phyloP scores from a whole-genome alignment of 2,888 invertebrate genomes.

The Trisateles emortualis region DNA sequence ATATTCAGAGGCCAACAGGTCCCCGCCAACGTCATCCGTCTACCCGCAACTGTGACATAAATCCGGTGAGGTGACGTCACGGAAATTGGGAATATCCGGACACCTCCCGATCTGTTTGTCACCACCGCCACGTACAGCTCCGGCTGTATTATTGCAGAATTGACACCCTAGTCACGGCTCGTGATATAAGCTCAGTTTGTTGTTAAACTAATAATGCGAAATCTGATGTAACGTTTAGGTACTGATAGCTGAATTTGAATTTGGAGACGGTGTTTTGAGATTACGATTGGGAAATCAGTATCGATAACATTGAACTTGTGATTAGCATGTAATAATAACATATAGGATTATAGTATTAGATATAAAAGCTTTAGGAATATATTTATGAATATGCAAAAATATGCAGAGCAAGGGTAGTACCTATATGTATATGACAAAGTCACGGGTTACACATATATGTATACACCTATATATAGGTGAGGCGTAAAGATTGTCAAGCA shows the following conservation, averaged over 20 bases:
- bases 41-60: constrained; percentile 57
- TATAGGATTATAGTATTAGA: neutral
- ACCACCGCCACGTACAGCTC: constrained; percentile 56
- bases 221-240: constrained; percentile 15
- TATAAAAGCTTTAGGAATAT: neutral
- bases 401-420: too few relatives aligned
- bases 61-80: constrained; percentile 57
- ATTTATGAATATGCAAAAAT: too few relatives aligned
- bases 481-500: too few relatives aligned
- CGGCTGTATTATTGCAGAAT: constrained; percentile 53
- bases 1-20: constrained; percentile 54
- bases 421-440: too few relatives aligned
- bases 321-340: neutral
- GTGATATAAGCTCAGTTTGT: constrained; percentile 53
- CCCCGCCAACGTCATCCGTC: constrained; percentile 43
- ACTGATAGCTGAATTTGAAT: constrained; percentile 6
- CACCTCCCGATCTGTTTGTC: constrained; percentile 63
- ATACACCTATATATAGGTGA: too few relatives aligned
- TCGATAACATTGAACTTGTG: neutral
- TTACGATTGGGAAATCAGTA: neutral
- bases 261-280: constrained; percentile 4
- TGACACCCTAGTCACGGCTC: constrained; percentile 56
- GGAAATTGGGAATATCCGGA: constrained; percentile 78
- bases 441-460: too few relatives aligned
- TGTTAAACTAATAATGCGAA: constrained; percentile 41